A percentile compares a stretch with the other conserved stretches of the same genome.
phyloP scores from a whole-genome alignment of 1,140 invertebrate genomes.

The Procambarus clarkii region DNA sequence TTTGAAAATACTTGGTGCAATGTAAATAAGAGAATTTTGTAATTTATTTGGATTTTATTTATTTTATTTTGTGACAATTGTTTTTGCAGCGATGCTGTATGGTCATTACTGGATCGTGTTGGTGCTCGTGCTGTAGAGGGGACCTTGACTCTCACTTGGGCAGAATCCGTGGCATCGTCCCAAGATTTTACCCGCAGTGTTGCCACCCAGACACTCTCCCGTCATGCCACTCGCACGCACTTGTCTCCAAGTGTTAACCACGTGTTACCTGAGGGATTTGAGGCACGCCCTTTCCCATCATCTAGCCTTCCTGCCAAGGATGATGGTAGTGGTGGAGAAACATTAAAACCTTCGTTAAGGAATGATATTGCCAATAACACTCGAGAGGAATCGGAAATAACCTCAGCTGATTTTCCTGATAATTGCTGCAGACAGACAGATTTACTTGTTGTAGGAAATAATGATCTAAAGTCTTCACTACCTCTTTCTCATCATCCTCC shows the following conservation, averaged over 20 bases:
- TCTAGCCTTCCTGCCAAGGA: not conserved
- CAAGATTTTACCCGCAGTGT: slow-evolving; percentile 21
- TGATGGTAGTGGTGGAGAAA: not conserved
- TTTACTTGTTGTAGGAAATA: too few species aligned
- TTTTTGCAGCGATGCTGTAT: slow-evolving; percentile 62
- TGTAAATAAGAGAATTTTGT: too few species aligned
- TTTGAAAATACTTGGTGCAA: too few species aligned
- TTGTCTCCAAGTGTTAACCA: not conserved
- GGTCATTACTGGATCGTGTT: slow-evolving; percentile 58
- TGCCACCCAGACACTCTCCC: slow-evolving; percentile 41
- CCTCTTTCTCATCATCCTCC: too few species aligned
- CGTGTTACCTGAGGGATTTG: slow-evolving; percentile 17
- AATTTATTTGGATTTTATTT: too few species aligned
- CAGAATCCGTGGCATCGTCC: slow-evolving; percentile 8
- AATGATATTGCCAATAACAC: too few species aligned
- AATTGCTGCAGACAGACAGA: too few species aligned
- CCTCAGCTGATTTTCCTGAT: too few species aligned
- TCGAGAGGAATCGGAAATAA: too few species aligned
- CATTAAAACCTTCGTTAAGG: too few species aligned
- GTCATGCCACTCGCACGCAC: not conserved
- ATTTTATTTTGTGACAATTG: too few species aligned
- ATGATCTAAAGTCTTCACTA: too few species aligned
- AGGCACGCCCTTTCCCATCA: not conserved
- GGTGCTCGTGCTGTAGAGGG: slow-evolving; percentile 41
- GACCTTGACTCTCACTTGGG: slow-evolving; percentile 31